Percentiles rank a stretch among this genome's conserved stretches.
phyloP scores from a whole-genome alignment of 2,113 vertebrate genomes.

The Isurus oxyrinchus region DNA sequence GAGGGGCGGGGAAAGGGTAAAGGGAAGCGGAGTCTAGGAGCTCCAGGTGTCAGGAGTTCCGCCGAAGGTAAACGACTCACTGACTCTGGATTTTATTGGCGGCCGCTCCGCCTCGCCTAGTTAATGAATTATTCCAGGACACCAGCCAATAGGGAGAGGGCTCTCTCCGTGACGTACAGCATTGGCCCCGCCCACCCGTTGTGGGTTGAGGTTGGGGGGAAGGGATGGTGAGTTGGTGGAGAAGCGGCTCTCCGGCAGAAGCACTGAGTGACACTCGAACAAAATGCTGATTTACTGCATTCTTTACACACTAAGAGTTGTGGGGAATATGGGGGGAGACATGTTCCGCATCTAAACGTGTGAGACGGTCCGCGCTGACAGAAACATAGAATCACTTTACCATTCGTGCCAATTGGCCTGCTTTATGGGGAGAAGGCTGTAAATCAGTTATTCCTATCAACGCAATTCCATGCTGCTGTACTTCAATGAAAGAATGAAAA shows the following conservation, averaged over 20 bases:
- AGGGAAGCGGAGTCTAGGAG: not conserved
- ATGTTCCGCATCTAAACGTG: not conserved
- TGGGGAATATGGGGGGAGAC: not conserved
- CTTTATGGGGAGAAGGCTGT: not conserved
- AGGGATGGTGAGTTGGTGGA: not conserved
- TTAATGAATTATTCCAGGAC: not conserved
- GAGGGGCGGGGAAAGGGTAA: not conserved
- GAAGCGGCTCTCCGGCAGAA: not conserved
- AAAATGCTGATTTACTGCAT: constrained; percentile 3
- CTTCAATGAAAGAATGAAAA: not conserved
- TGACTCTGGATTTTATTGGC: constrained; percentile 27
- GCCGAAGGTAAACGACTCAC: not conserved
- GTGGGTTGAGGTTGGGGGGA: not conserved
- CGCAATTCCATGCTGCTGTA: not conserved
- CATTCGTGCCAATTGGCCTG: not conserved
- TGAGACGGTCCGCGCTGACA: not conserved
- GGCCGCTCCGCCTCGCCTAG: not conserved
- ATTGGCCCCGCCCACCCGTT: not conserved
- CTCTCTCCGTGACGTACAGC: not conserved
- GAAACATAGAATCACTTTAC: not conserved
- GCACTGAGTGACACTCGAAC: not conserved
- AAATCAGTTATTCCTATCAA: not conserved
- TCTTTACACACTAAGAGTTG: not conserved
- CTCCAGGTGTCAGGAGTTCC: not conserved
- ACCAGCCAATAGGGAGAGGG: not conserved